Evolutionary conservation across 2,797 vertebrate species (phyloP), one percentile per base, ranked within the genome.

Genomic region (Chrysocyon brachyurus): DNA sequence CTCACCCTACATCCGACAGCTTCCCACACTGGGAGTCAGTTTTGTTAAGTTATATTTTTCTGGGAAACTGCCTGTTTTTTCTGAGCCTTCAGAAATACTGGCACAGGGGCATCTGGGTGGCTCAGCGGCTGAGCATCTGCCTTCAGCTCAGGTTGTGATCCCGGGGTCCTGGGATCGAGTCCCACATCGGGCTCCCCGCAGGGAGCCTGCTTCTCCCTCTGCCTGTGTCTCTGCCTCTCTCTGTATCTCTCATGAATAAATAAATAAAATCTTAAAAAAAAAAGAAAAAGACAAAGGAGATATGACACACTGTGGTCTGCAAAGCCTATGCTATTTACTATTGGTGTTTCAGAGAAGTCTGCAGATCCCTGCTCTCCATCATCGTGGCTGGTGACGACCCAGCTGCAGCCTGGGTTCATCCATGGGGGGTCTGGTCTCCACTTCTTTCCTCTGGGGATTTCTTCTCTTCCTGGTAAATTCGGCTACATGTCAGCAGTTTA

Each of bases 401-500:
- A 1, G 84, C 73, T n/a, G 84, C 14, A 15, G 33, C 17, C 11
- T 1, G 12, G 1, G 28, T 6, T 21, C 17, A 0, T 9, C 46
- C 66, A 14, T 7, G 9, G 7, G 5, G n/a, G 82, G 22, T 59
- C 91, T 82, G 61, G 54, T 24, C 64, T 61, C 49, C 72, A 7
- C 66, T 66, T 61, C 66, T 46, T 70, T 92, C 56, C 54, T 72
- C 83, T n/a, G 85, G 61, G 54, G 40, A 85, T 46, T 81, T 87
- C 68, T 78, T 66, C 81, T 52, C 86, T 89, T 77, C 68, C 70
- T 73, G 82, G 75, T 94, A 40, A 89, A 73, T 14, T n/a, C 56
- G 24, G 72, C 52, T 54, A 7, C 33, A 33, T n/a, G 36, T 73
- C 90, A 33, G 56, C 46, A 40, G 63, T 52, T 33, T 10, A 19